These are phyloP conservation scores for Aegypius monachus DNA, from an alignment of 2,113 vertebrate species.

Conservation along the genomic window DNA sequence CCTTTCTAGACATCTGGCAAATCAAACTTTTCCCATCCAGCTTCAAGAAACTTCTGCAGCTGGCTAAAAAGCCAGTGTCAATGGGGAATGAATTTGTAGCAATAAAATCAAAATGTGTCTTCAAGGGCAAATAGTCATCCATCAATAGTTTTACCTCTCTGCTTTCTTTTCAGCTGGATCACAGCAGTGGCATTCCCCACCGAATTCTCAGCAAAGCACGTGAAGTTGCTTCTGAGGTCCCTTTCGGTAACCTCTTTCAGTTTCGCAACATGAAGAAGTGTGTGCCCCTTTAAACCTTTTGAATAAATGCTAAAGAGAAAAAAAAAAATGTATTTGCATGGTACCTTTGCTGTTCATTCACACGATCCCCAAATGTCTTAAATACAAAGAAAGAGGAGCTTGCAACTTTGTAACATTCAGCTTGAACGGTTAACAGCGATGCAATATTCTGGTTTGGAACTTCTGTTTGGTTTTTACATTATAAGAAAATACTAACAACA, in stretches of 20 bases:
- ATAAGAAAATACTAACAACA: neutral
- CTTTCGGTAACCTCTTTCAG: constrained; percentile 73
- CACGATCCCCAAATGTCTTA: neutral
- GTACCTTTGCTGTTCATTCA: neutral
- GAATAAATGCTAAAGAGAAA: neutral
- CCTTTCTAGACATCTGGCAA: neutral
- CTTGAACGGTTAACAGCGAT: neutral
- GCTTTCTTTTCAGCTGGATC: constrained; percentile 72
- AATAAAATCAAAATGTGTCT: neutral
- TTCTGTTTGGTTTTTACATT: neutral
- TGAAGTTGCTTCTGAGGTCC: constrained; percentile 74
- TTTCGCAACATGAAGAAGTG: neutral
- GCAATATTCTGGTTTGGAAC: neutral
- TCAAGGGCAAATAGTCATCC: neutral
- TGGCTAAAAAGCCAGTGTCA: neutral
- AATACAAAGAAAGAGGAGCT: neutral
- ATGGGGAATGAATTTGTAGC: neutral
- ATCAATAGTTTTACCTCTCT: constrained; percentile 54
- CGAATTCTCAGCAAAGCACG: constrained; percentile 79
- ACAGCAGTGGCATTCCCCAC: constrained; percentile 70
- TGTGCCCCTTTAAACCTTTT: neutral
- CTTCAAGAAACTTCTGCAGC: neutral
- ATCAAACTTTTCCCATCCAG: neutral
- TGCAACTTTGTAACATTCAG: neutral
- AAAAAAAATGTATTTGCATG: neutral